Percentiles rank a stretch among this genome's conserved stretches.
Evolutionary conservation across 2,113 vertebrate genomes (phyloP).

Genomic region (Etheostoma spectabile): DNA sequence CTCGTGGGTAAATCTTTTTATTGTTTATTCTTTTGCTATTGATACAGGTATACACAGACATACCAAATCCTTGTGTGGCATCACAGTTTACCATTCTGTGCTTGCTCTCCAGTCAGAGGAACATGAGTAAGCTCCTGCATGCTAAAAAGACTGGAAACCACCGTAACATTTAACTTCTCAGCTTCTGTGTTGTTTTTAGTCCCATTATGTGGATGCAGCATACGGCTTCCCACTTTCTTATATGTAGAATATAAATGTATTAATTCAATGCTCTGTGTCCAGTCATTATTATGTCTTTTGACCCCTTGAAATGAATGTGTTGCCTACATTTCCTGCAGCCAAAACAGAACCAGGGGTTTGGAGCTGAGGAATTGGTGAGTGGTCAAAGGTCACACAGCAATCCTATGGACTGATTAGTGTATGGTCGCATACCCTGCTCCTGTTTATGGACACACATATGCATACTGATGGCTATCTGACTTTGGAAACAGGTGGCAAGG

Average conservation of each 20-base stretch:
- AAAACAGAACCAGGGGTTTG: slow-evolving; percentile 3
- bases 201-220: neutral
- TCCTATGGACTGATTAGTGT: slow-evolving; percentile 68
- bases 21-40: neutral
- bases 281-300: slow-evolving; percentile 2
- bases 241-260: neutral
- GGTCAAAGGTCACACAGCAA: slow-evolving; percentile 65
- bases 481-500: slow-evolving; percentile 62
- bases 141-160: slow-evolving; percentile 48
- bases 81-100: slow-evolving; percentile 57
- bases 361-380: slow-evolving; percentile 44
- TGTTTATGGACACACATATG: slow-evolving; percentile 36
- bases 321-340: neutral
- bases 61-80: slow-evolving; percentile 44
- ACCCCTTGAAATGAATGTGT: neutral
- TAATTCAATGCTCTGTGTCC: neutral
- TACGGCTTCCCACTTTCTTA: neutral
- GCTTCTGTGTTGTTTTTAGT: slow-evolving; percentile 18
- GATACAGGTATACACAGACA: slow-evolving; percentile 8
- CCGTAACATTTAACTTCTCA: slow-evolving; percentile 30
- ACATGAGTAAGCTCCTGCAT: slow-evolving; percentile 56
- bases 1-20: neutral
- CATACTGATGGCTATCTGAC: slow-evolving; percentile 66
- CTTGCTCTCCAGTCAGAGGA: slow-evolving; percentile 41
- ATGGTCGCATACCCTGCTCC: slow-evolving; percentile 60